Conservation (phyloP, 2,888 invertebrate genomes). For the Oscheius myriophilus region DNA sequence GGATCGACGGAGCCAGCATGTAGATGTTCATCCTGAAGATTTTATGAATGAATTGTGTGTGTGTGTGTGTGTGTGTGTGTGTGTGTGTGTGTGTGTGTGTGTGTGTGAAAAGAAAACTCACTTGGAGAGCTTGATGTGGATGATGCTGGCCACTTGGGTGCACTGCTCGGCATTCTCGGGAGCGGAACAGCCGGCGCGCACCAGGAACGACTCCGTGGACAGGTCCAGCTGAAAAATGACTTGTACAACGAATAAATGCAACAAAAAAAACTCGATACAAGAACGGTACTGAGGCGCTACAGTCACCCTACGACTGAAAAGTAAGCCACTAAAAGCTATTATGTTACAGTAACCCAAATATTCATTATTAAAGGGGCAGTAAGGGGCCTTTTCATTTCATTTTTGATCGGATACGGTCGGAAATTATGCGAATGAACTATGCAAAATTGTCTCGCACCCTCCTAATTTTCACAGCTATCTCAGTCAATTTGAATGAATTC, state of each 20-base stretch:
- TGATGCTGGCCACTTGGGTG: constrained; percentile 40
- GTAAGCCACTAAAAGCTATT: no score
- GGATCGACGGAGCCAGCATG: constrained; percentile 43
- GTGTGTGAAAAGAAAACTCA: constrained; percentile 20
- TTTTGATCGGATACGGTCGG: no score
- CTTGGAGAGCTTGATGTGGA: constrained; percentile 61
- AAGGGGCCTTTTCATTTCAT: no score
- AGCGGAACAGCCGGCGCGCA: constrained; percentile 42
- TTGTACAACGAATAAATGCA: background rate
- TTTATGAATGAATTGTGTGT: background rate
- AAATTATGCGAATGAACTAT: no score
- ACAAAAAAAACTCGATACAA: no score
- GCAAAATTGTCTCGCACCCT: no score
- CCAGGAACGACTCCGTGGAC: constrained; percentile 57
- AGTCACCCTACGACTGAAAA: no score
- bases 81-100: background rate
- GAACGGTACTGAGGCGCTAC: no score
- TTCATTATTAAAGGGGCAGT: no score
- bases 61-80: background rate
- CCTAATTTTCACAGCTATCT: no score
- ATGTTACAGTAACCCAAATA: no score
- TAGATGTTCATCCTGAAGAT: constrained; percentile 34
- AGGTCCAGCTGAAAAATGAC: constrained; percentile 50
- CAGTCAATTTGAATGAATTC: no score
- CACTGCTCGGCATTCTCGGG: constrained; percentile 39